Percentiles rank a stretch among this genome's conserved stretches.
These are phyloP conservation scores for Leptopilina clavipes DNA, from an alignment of 1,140 invertebrate species.

Conservation along the genomic window DNA sequence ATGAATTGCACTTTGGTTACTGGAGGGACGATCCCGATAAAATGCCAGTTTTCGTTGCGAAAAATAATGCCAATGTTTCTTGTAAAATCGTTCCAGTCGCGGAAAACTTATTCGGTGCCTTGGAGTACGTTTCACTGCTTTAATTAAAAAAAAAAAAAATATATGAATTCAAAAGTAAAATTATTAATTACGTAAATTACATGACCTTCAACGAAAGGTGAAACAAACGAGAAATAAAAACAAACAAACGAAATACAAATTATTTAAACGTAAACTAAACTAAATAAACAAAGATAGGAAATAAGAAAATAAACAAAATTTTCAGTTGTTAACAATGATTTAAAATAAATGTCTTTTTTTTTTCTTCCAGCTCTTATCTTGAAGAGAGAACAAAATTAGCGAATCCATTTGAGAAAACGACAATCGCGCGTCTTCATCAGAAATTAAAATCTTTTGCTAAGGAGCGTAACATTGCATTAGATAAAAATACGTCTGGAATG, in stretches of 20 bases:
- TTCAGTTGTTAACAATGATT: constrained; percentile 9
- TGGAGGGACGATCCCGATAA: constrained; percentile 89
- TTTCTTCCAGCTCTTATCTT: constrained; percentile 76
- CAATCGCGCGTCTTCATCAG: constrained; percentile 77
- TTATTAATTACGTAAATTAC: constrained; percentile 13
- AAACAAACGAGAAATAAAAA: no score
- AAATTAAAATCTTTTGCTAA: constrained; percentile 81
- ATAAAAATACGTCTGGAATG: constrained; percentile 78
- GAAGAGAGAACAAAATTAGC: constrained; percentile 78
- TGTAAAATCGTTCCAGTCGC: constrained; percentile 83
- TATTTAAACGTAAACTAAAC: no score
- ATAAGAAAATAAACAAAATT: no score
- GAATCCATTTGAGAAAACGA: constrained; percentile 81
- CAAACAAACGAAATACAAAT: no score
- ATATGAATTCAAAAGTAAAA: no score
- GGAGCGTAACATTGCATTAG: constrained; percentile 79
- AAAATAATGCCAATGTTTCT: constrained; percentile 81
- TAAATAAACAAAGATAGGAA: no score
- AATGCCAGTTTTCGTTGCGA: constrained; percentile 84
- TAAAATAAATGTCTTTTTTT: constrained; percentile 26
- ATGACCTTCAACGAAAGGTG: no score
- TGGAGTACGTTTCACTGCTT: constrained; percentile 79
- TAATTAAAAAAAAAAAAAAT: constrained; percentile 17
- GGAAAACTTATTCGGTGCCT: constrained; percentile 90
- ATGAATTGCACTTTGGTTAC: constrained; percentile 90